A percentile compares a stretch with the other conserved stretches of the same genome.
These are phyloP conservation scores for Andrena camellia DNA, from an alignment of 2,888 invertebrate species.

Conservation along the genomic window DNA sequence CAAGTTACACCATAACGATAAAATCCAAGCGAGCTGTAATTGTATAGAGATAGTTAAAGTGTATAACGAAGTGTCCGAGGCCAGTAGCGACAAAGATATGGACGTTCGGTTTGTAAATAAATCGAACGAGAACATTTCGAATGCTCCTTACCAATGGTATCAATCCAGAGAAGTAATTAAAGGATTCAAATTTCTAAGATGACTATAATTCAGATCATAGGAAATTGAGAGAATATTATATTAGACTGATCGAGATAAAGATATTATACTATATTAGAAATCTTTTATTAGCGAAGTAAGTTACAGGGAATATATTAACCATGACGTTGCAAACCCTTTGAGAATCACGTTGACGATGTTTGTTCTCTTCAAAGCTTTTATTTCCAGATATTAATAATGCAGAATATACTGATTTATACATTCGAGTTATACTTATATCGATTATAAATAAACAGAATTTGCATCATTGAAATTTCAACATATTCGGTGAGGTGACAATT, in stretches of 20 bases:
- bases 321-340: background rate
- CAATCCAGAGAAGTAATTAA: constrained; percentile 82
- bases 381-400: background rate
- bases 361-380: background rate
- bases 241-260: background rate
- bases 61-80: constrained; percentile 73
- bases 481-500: no score
- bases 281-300: background rate
- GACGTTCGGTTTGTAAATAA: constrained; percentile 47
- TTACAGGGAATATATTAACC: background rate
- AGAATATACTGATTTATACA: constrained; percentile 24
- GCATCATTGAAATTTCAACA: background rate
- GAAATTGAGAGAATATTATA: constrained; percentile 9
- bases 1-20: constrained; percentile 72
- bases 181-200: constrained; percentile 81
- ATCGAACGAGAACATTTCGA: constrained; percentile 27
- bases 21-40: constrained; percentile 62
- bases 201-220: constrained; percentile 63
- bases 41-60: constrained; percentile 77
- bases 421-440: constrained; percentile 12
- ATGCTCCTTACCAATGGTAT: constrained; percentile 79
- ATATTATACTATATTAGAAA: background rate
- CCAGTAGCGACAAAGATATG: constrained; percentile 25
- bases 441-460: constrained; percentile 20
- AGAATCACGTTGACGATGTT: constrained; percentile 13